Evolutionary conservation across 2,888 invertebrate species (phyloP).

Genomic region (Archips xylosteana): DNA sequence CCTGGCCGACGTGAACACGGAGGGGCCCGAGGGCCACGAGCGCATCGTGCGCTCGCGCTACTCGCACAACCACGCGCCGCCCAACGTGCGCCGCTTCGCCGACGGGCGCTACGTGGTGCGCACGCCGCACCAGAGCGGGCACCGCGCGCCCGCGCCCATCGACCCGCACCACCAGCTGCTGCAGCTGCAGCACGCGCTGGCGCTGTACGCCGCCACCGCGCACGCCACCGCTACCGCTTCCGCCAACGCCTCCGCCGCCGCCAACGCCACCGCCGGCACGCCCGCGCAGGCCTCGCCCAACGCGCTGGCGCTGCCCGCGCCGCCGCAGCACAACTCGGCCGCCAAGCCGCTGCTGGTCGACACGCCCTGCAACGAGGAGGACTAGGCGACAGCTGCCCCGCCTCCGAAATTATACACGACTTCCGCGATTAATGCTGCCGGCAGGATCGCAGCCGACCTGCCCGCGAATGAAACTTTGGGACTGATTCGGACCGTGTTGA

Average conservation of each 20-base stretch:
- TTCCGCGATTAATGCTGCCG: slow-evolving; percentile 24
- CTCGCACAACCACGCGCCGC: slow-evolving; percentile 81
- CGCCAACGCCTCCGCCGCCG: slow-evolving; percentile 51
- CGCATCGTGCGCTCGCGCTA: slow-evolving; percentile 81
- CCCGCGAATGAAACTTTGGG: slow-evolving; percentile 6
- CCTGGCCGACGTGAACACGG: slow-evolving; percentile 80
- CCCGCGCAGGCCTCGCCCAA: slow-evolving; percentile 66
- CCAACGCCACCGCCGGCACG: slow-evolving; percentile 53
- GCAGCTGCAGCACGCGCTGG: slow-evolving; percentile 80
- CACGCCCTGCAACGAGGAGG: slow-evolving; percentile 79
- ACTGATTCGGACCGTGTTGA: background rate
- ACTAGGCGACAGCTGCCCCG: slow-evolving; percentile 54
- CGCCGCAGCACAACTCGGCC: slow-evolving; percentile 62
- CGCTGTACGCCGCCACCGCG: slow-evolving; percentile 78
- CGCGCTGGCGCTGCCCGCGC: slow-evolving; percentile 59
- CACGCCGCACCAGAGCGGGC: slow-evolving; percentile 81
- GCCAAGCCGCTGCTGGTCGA: slow-evolving; percentile 78
- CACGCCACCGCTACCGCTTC: slow-evolving; percentile 68
- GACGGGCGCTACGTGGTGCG: slow-evolving; percentile 82
- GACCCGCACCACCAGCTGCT: slow-evolving; percentile 81
- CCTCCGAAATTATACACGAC: slow-evolving; percentile 29
- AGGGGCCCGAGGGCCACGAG: slow-evolving; percentile 81
- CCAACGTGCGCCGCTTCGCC: slow-evolving; percentile 80
- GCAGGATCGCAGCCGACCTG: slow-evolving; percentile 4
- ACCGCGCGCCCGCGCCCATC: slow-evolving; percentile 78